Evolutionary conservation across 1,140 invertebrate genomes (phyloP).

Genomic region (Eueides isabella): DNA sequence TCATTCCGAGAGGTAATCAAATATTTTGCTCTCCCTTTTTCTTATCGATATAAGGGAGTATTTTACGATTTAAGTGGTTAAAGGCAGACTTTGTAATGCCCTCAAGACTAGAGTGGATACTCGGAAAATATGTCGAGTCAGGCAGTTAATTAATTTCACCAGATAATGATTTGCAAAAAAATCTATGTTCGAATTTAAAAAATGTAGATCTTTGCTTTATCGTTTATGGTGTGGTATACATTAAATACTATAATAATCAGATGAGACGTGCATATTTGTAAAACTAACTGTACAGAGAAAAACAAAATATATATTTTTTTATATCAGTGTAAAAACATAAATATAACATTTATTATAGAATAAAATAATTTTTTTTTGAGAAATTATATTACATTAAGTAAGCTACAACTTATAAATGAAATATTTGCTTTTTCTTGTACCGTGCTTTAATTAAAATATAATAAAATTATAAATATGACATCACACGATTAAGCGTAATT

Average conservation of each 20-base stretch:
- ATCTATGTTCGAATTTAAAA: background rate
- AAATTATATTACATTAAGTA: no score
- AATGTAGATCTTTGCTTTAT: background rate
- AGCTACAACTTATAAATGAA: no score
- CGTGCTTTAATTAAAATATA: no score
- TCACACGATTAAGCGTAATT: no score
- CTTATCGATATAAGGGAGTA: background rate
- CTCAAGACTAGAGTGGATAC: conserved; percentile 25
- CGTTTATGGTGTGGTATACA: background rate
- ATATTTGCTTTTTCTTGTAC: no score
- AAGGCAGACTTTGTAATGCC: conserved; percentile 17
- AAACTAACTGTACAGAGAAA: background rate
- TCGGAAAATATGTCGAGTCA: conserved; percentile 68
- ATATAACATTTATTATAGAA: no score
- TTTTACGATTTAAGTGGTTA: conserved; percentile 7
- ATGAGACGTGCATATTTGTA: no score
- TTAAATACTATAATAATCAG: background rate
- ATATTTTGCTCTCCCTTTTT: conserved; percentile 19
- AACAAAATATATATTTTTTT: no score
- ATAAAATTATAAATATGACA: no score
- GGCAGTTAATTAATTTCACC: conserved; percentile 73
- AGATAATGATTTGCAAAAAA: conserved; percentile 70
- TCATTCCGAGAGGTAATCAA: background rate
- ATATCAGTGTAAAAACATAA: no score
- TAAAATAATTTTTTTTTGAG: no score